These are phyloP conservation scores for Ectemnius lituratus DNA, from an alignment of 2,888 invertebrate species.

Conservation along the genomic window DNA sequence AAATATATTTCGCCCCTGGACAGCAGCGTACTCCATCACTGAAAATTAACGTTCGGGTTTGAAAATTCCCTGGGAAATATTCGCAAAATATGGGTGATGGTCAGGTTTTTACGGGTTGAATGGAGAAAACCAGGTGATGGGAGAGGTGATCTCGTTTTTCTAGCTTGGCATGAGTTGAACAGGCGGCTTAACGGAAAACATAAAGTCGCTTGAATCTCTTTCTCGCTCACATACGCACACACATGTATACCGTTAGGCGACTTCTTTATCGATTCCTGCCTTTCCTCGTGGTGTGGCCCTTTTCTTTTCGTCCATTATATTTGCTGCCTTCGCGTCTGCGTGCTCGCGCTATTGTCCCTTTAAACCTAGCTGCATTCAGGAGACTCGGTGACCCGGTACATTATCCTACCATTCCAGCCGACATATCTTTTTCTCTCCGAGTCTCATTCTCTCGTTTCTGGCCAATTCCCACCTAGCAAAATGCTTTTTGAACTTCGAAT, in stretches of 20 bases:
- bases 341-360: constrained; percentile 20
- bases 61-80: too few relatives aligned
- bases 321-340: constrained; percentile 18
- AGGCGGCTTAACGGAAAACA: constrained; percentile 51
- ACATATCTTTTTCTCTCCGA: not conserved
- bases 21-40: too few relatives aligned
- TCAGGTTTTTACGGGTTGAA: too few relatives aligned
- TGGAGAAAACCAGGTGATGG: constrained; percentile 3
- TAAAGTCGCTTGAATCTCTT: constrained; percentile 41
- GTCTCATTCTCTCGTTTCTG: too few relatives aligned
- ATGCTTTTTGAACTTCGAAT: too few relatives aligned
- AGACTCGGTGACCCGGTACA: constrained; percentile 12
- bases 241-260: constrained; percentile 40
- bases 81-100: too few relatives aligned
- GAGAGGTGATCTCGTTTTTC: constrained; percentile 49
- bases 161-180: constrained; percentile 34
- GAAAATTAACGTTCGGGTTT: too few relatives aligned
- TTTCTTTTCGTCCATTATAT: constrained; percentile 23
- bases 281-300: constrained; percentile 4
- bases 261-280: constrained; percentile 48
- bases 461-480: too few relatives aligned
- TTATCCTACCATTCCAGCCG: not conserved
- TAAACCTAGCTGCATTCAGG: constrained; percentile 6
- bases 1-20: not conserved
- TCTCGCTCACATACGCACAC: too few relatives aligned